Evolutionary conservation across 92 coral and sea anemone genomes (phyloP), one percentile per base, ranked within the genome.

Genomic region (Ricordea florida): DNA sequence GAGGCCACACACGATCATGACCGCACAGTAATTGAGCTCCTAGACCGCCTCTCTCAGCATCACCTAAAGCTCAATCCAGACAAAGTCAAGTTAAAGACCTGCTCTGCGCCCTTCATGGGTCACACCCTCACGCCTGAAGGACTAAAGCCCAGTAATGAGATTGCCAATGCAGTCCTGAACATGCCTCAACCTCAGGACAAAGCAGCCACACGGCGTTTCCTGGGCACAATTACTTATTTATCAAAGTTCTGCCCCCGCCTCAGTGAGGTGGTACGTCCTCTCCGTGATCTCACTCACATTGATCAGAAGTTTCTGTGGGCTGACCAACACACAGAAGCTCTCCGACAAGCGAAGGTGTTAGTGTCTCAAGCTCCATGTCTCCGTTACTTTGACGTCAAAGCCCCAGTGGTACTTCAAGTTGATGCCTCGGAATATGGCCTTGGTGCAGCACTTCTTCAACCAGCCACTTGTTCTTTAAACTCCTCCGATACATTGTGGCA

Each of bases 161-260:
- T n/a, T n/a, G n/a, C n/a, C 57, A 36, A 32, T 32, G 61, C 60
- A 16, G 51, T 76, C 13, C 58, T 67, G 8, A 53, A 83, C 68
- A 75, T 79, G 85, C 81, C 81, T 2, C 76, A 70, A 48, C 90
- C 90, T 48, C 63, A 61, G 20, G 80, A 84, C 80, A 84, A 77
- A n/a, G 68, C 89, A n/a, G n/a, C n/a, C n/a, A n/a, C n/a, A n/a
- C n/a, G n/a, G n/a, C n/a, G n/a, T n/a, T n/a, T n/a, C n/a, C 11
- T 82, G 16, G 69, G 83, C 18, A 74, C 55, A 13, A 74, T 82
- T 51, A 83, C 77, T 24, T 83, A 83, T 40, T 53, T 72, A 9
- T 48, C 67, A 34, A 60, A 71, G 38, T 72, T 81, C 50, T 74
- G 82, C 76, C 84, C 83, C 20, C 63, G 76, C 33, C 84, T 76